These are phyloP conservation scores for Myxocyprinus asiaticus DNA, from an alignment of 2,113 vertebrate genomes.

Conservation along the genomic window DNA sequence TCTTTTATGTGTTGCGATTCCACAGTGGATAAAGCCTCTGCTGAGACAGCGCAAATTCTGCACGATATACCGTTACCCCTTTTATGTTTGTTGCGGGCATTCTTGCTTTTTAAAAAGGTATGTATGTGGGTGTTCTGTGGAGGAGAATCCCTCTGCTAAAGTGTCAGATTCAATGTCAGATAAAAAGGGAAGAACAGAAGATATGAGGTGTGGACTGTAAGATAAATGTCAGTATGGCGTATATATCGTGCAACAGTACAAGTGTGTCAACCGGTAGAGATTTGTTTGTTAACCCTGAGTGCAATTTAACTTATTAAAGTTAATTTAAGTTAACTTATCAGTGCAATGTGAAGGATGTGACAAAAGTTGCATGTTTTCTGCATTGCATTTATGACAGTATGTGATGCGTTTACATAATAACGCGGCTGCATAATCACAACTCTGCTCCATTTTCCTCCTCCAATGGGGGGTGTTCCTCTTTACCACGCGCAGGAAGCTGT, in stretches of 20 bases:
- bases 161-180: background rate
- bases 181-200: background rate
- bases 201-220: background rate
- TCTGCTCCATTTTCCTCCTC: background rate
- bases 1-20: constrained; percentile 74
- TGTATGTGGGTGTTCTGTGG: background rate
- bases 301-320: too few species aligned
- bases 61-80: background rate
- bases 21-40: constrained; percentile 58
- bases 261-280: background rate
- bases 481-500: background rate
- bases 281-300: too few species aligned
- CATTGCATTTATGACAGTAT: background rate
- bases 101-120: background rate
- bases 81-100: background rate
- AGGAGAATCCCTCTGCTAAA: too few species aligned
- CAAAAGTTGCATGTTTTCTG: background rate
- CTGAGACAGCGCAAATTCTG: background rate
- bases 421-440: background rate
- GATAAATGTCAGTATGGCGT: background rate
- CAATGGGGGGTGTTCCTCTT: background rate
- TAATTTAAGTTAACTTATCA: too few species aligned
- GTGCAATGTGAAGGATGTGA: background rate
- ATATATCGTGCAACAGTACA: background rate
- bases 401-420: constrained; percentile 10